Conservation (phyloP, 2,113 vertebrate species). For the Gallinago jamesoni region DNA sequence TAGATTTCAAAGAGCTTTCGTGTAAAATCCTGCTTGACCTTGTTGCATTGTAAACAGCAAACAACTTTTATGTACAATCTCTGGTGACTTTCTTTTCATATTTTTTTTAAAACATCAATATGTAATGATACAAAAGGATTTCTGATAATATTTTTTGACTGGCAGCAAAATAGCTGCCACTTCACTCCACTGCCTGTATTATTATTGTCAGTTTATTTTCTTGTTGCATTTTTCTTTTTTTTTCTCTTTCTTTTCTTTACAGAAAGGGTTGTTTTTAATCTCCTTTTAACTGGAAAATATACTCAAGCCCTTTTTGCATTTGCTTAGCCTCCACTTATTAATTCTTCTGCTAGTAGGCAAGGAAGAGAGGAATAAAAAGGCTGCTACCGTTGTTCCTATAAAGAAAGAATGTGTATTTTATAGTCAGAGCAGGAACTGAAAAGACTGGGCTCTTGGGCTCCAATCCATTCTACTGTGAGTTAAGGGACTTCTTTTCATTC, state of each 20-base stretch:
- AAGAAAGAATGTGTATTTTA: constrained; percentile 38
- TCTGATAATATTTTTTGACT: constrained; percentile 52
- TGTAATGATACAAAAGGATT: constrained; percentile 27
- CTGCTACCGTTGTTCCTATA: neutral
- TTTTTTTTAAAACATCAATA: neutral
- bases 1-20: constrained; percentile 1
- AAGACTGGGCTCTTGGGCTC: constrained; percentile 20
- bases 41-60: constrained; percentile 38
- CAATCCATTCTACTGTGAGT: neutral
- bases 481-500: neutral
- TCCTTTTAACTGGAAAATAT: constrained; percentile 49
- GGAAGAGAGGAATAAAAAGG: constrained; percentile 1
- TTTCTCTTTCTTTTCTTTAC: neutral
- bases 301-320: constrained; percentile 38
- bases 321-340: constrained; percentile 38
- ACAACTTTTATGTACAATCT: constrained; percentile 9
- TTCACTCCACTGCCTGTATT: neutral
- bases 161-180: constrained; percentile 20
- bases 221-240: neutral
- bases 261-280: constrained; percentile 4
- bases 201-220: neutral
- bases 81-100: constrained; percentile 17
- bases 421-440: neutral
- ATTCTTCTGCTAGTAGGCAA: constrained; percentile 10
- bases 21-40: constrained; percentile 37